phyloP scores from a whole-genome alignment of 1,140 invertebrate genomes.

The Danaus melanippus region DNA sequence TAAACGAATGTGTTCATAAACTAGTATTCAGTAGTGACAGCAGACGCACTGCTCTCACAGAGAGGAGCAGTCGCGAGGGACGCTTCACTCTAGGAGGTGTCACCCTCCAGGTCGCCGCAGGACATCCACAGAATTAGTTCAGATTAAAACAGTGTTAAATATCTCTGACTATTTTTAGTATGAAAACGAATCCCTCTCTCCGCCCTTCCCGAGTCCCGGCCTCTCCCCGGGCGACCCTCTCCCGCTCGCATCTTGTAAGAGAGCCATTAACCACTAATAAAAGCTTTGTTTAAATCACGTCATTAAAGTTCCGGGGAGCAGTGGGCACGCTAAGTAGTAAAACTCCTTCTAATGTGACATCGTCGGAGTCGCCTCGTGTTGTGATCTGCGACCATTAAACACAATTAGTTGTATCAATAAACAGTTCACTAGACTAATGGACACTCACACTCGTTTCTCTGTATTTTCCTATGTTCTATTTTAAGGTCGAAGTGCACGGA shows the following conservation, averaged over 20 bases:
- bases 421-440: too few relatives aligned
- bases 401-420: too few relatives aligned
- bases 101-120: slow-evolving; percentile 14
- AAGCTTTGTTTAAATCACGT: slow-evolving; percentile 15
- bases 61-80: too few relatives aligned
- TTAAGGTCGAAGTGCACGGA: too few relatives aligned
- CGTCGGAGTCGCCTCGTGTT: too few relatives aligned
- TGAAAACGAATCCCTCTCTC: slow-evolving; percentile 14
- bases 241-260: slow-evolving; percentile 6
- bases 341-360: too few relatives aligned
- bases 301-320: slow-evolving; percentile 5
- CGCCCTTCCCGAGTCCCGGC: neutral
- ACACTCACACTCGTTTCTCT: too few relatives aligned
- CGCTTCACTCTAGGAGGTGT: too few relatives aligned
- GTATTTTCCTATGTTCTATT: too few relatives aligned
- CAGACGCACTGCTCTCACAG: too few relatives aligned
- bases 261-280: slow-evolving; percentile 11
- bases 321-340: neutral
- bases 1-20: slow-evolving; percentile 27
- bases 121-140: slow-evolving; percentile 28
- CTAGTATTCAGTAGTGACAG: too few relatives aligned
- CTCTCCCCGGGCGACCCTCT: neutral
- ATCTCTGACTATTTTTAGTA: slow-evolving; percentile 30
- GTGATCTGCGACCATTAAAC: too few relatives aligned
- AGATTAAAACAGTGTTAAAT: slow-evolving; percentile 31